phyloP scores from a whole-genome alignment of 2,888 invertebrate genomes.

The Netelia melanura region DNA sequence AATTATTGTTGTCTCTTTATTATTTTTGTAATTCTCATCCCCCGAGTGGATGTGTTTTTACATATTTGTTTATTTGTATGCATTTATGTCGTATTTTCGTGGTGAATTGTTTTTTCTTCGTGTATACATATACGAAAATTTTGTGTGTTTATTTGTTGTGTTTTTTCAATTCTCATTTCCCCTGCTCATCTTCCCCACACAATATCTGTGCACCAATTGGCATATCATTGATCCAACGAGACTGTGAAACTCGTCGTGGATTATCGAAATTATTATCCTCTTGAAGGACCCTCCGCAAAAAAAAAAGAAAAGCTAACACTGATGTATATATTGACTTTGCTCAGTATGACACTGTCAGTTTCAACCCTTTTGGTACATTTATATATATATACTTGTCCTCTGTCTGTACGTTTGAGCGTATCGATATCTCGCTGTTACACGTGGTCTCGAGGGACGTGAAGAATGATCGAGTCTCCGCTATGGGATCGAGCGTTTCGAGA shows the following conservation, averaged over 20 bases:
- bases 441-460: conserved; percentile 48
- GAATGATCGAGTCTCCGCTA: not conserved
- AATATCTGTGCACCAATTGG: conserved; percentile 28
- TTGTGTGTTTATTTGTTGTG: conserved; percentile 21
- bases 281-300: conserved; percentile 26
- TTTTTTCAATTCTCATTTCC: not conserved
- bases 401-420: conserved; percentile 36
- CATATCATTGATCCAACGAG: conserved; percentile 20
- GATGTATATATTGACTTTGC: conserved; percentile 85
- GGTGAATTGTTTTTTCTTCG: conserved; percentile 6
- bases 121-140: conserved; percentile 3
- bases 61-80: conserved; percentile 44
- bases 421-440: conserved; percentile 54
- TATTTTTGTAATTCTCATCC: conserved; percentile 31
- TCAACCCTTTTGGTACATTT: conserved; percentile 76
- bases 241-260: conserved; percentile 25
- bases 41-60: conserved; percentile 2
- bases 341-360: conserved; percentile 85
- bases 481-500: not conserved
- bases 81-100: conserved; percentile 59
- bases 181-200: not conserved
- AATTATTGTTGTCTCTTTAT: conserved; percentile 28
- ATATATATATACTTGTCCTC: conserved; percentile 35
- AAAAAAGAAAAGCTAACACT: conserved; percentile 80
- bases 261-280: conserved; percentile 45